These are phyloP conservation scores for Drosophila ercepeae DNA, from an alignment of 1,140 invertebrate species.

Conservation along the genomic window DNA sequence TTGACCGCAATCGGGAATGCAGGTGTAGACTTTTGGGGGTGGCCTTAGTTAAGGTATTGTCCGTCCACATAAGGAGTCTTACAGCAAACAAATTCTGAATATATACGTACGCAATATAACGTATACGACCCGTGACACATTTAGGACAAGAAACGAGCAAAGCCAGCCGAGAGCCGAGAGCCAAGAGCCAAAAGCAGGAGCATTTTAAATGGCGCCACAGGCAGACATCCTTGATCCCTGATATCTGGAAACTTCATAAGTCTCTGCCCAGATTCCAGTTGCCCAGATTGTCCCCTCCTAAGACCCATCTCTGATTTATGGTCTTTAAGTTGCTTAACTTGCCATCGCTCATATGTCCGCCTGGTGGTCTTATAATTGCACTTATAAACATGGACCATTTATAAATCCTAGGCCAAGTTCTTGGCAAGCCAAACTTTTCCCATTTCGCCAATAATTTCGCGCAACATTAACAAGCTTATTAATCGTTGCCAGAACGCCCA, in stretches of 20 bases:
- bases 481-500: slow-evolving; percentile 55
- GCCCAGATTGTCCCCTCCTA: slow-evolving; percentile 9
- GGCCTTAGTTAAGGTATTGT: slow-evolving; percentile 27
- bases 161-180: not conserved
- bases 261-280: slow-evolving; percentile 1
- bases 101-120: slow-evolving; percentile 44
- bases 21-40: not conserved
- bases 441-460: slow-evolving; percentile 71
- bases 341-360: slow-evolving; percentile 49
- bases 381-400: slow-evolving; percentile 56
- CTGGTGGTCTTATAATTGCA: slow-evolving; percentile 43
- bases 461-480: slow-evolving; percentile 76
- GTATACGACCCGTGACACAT: slow-evolving; percentile 46
- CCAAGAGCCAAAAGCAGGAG: not conserved
- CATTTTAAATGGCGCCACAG: slow-evolving; percentile 16
- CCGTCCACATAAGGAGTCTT: slow-evolving; percentile 29
- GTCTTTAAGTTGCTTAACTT: slow-evolving; percentile 52
- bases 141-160: not conserved
- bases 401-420: slow-evolving; percentile 57
- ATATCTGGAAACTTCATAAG: slow-evolving; percentile 39
- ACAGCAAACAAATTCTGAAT: slow-evolving; percentile 6
- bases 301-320: slow-evolving; percentile 64
- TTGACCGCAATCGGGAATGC: slow-evolving; percentile 42
- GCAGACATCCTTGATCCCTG: slow-evolving; percentile 25
- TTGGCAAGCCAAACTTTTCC: slow-evolving; percentile 60